Evolutionary conservation across 2,113 vertebrate genomes (phyloP).

Genomic region (Phalacrocorax brasilianus): DNA sequence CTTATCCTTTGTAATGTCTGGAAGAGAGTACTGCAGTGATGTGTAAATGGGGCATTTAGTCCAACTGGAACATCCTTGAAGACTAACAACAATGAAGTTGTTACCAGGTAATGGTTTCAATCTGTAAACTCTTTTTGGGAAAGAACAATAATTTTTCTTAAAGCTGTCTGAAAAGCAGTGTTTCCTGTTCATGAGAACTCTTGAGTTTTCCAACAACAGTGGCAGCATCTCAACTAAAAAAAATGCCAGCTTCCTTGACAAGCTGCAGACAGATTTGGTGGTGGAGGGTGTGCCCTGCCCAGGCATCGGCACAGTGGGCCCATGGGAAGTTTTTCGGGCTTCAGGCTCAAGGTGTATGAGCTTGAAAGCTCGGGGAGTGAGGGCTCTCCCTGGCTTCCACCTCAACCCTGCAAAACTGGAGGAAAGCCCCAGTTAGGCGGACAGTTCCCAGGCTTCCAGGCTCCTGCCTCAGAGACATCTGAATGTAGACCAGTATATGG

Average conservation of each 20-base stretch:
- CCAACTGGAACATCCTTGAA: neutral
- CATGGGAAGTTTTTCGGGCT: neutral
- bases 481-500: neutral
- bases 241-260: neutral
- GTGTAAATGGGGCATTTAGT: neutral
- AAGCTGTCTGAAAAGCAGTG: neutral
- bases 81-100: neutral
- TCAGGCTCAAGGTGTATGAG: neutral
- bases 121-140: neutral
- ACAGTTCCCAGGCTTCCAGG: neutral
- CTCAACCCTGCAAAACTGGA: neutral
- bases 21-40: neutral
- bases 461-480: neutral
- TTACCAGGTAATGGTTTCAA: slow-evolving; percentile 4
- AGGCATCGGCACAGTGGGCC: neutral
- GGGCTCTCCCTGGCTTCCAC: neutral
- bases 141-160: neutral
- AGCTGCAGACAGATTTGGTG: neutral
- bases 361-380: neutral
- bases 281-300: neutral
- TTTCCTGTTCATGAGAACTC: neutral
- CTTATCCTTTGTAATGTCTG: neutral
- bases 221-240: neutral
- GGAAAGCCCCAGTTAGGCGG: neutral
- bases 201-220: neutral